Percentiles rank a stretch among this genome's conserved stretches.
Evolutionary conservation across 2,888 invertebrate genomes (phyloP).

Genomic region (Serrognathus titanus): DNA sequence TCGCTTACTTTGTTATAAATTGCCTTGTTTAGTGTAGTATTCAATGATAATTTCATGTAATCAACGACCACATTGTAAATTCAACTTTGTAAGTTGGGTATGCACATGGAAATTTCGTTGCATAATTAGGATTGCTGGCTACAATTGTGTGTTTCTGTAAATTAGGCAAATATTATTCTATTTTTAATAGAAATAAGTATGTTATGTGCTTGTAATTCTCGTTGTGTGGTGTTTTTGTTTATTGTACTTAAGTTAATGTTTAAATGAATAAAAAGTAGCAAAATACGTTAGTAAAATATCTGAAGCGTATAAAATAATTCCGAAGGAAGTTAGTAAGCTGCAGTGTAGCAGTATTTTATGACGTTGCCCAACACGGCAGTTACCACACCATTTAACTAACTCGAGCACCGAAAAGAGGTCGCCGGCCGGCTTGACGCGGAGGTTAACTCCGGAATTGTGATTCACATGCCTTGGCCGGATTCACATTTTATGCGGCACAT

Average conservation of each 20-base stretch:
- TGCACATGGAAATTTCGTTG: too few relatives aligned
- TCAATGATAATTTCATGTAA: too few relatives aligned
- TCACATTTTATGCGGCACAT: constrained; percentile 29
- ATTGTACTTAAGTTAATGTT: too few relatives aligned
- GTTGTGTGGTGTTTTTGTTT: too few relatives aligned
- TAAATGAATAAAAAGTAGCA: too few relatives aligned
- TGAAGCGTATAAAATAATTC: constrained; percentile 18
- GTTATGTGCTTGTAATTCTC: too few relatives aligned
- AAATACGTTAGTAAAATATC: constrained; percentile 6
- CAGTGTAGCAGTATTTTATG: constrained; percentile 17
- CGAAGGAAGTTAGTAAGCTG: constrained; percentile 14
- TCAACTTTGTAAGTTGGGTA: too few relatives aligned
- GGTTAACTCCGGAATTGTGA: constrained; percentile 1
- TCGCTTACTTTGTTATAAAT: not conserved
- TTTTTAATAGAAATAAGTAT: too few relatives aligned
- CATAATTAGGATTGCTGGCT: too few relatives aligned
- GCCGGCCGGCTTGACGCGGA: not conserved
- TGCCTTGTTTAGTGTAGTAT: not conserved
- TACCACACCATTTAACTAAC: constrained; percentile 26
- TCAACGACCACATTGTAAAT: too few relatives aligned
- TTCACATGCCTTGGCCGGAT: constrained; percentile 20
- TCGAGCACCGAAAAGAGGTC: constrained; percentile 16
- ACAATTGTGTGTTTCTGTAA: too few relatives aligned
- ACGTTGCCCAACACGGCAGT: constrained; percentile 21
- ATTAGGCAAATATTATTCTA: too few relatives aligned